Evolutionary conservation across 2,113 vertebrate genomes (phyloP), one percentile per base, ranked within the genome.

Genomic region (Ranitomeya imitator): DNA sequence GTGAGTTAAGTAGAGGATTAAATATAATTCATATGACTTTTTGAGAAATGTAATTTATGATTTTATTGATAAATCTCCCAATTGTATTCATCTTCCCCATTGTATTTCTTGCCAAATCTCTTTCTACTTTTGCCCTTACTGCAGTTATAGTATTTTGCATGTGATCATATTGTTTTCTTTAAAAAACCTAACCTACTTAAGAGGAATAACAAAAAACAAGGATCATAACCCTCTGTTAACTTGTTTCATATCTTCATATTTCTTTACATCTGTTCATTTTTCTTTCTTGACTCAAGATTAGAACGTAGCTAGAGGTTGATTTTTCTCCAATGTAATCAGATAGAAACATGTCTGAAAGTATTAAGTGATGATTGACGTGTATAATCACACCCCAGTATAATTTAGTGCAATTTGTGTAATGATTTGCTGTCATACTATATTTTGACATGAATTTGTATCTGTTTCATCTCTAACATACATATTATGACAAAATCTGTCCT

Each of bases 371-470:
- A 84, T 23, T 88, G 69, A 77, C 80, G 52, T 63, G 26, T 77
- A 77, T 83, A 83, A 88, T 88, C 18, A 76, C 80, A 88, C 80
- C 82, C 45, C 80, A 63, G 13, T 63, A 65, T 84, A 73, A 88
- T 84, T 83, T 67, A 76, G 87, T 76, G 80, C 69, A 88, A 84
- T 88, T 88, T 37, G 63, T 19, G 78, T 84, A 83, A 84, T 88
- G 59, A 87, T 71, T 80, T 87, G 86, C 86, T 87, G 86, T 87
- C 86, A 88, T 83, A 15, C 74, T 88, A 74, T 88, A 84, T 88
- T 88, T 83, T 88, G 87, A 88, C 87, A 84, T 84, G 45, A 54
- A 78, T 67, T 83, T 77, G 55, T 57, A 11, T 71, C 23, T 76
- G 57, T 83, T 83, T 51, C 51, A 88, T 88, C 26, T 88, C 45